Percentiles rank a stretch among this genome's conserved stretches.
Conservation (phyloP, 2,888 invertebrate genomes). For the Anorthoa munda region DNA sequence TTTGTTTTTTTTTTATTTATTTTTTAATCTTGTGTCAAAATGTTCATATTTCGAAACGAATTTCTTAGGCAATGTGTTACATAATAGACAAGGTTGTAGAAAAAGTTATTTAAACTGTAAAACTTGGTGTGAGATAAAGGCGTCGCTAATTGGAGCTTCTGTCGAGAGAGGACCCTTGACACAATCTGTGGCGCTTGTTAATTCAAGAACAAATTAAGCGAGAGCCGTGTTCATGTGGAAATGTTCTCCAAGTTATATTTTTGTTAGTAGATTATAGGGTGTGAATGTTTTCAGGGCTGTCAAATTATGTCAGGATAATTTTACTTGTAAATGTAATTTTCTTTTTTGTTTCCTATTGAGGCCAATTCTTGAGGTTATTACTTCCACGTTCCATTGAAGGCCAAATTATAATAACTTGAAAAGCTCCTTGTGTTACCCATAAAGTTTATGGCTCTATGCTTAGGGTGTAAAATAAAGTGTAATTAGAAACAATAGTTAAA, state of each 20-base stretch:
- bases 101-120: conserved; percentile 68
- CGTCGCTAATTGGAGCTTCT: conserved; percentile 80
- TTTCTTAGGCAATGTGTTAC: no score
- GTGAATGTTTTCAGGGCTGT: neutral
- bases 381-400: neutral
- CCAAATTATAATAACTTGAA: neutral
- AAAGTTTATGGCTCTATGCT: neutral
- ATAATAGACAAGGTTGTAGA: no score
- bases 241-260: neutral
- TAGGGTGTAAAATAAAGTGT: neutral
- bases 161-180: conserved; percentile 75
- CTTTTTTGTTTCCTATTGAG: neutral
- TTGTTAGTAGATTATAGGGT: neutral
- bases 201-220: conserved; percentile 72
- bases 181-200: conserved; percentile 79
- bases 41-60: no score
- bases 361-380: neutral
- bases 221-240: neutral
- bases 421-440: neutral
- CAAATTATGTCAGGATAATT: neutral
- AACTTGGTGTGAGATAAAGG: conserved; percentile 66
- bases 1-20: no score
- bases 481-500: neutral
- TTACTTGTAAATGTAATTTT: conserved; percentile 1
- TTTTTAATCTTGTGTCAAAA: no score